Percentiles rank a stretch among this genome's conserved stretches.
Conservation (phyloP, 2,888 invertebrate genomes). For the Drosophila antonietae region DNA sequence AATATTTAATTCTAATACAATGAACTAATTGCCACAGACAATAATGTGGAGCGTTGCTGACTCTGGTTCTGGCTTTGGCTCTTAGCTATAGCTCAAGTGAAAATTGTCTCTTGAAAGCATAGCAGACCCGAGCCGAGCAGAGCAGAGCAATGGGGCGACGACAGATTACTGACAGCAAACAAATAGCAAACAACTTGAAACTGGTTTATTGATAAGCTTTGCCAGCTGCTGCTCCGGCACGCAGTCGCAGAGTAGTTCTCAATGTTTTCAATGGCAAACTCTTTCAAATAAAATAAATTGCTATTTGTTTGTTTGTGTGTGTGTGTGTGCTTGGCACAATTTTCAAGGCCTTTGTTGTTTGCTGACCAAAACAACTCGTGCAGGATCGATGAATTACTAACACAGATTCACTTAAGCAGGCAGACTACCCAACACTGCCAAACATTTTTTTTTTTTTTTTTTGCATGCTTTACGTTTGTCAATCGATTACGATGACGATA, state of each 20-base stretch:
- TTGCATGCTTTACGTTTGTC: conserved; percentile 25
- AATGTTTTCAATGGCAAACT: conserved; percentile 66
- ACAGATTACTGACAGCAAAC: conserved; percentile 71
- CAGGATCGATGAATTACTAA: conserved; percentile 19
- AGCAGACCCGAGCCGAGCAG: conserved; percentile 40
- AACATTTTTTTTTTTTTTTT: no score
- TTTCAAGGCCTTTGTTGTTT: conserved; percentile 62
- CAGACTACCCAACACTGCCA: background rate
- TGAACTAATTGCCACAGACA: conserved; percentile 44
- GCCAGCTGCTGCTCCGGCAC: conserved; percentile 14
- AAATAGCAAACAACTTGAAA: conserved; percentile 49
- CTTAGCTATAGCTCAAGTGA: conserved; percentile 41
- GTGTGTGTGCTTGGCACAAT: conserved; percentile 57
- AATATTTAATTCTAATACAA: conserved; percentile 64
- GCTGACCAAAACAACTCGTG: conserved; percentile 3
- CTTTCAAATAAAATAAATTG: conserved; percentile 65
- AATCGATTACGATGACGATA: conserved; percentile 41
- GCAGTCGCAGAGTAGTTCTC: conserved; percentile 26
- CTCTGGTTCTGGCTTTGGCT: conserved; percentile 1
- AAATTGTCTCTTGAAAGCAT: conserved; percentile 64
- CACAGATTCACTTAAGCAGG: background rate
- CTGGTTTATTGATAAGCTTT: conserved; percentile 51
- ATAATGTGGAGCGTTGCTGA: conserved; percentile 35
- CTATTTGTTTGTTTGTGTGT: conserved; percentile 35
- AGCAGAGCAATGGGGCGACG: conserved; percentile 48